Evolutionary conservation across 2,113 vertebrate species (phyloP).

Genomic region (Gambusia affinis): DNA sequence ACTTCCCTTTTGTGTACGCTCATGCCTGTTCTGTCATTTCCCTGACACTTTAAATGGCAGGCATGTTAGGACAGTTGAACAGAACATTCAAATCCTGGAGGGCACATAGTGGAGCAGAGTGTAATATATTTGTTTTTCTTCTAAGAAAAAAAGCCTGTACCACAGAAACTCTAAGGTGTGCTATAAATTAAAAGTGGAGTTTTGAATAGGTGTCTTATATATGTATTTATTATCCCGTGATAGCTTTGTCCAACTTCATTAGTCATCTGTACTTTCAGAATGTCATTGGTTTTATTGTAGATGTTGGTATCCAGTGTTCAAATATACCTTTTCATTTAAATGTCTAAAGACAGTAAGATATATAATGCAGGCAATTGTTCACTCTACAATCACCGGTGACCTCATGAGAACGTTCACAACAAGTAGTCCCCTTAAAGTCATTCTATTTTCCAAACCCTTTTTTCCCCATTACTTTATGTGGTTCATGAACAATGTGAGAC

Average conservation of each 20-base stretch:
- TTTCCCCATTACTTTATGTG: slow-evolving; percentile 6
- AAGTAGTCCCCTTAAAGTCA: background rate
- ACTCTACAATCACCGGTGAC: background rate
- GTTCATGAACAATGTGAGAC: background rate
- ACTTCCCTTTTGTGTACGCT: background rate
- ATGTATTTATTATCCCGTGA: background rate
- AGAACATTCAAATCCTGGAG: slow-evolving; percentile 13
- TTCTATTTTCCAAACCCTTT: slow-evolving; percentile 11
- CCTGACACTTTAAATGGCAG: slow-evolving; percentile 17
- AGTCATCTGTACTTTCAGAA: background rate
- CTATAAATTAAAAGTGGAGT: background rate
- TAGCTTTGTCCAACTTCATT: background rate
- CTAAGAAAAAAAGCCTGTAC: background rate
- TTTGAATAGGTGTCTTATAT: background rate
- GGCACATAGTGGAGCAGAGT: slow-evolving; percentile 4
- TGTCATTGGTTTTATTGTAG: background rate
- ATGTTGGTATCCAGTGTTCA: background rate
- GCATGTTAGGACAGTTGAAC: slow-evolving; percentile 36
- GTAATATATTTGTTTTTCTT: background rate
- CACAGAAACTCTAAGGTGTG: background rate
- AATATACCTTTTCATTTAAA: background rate
- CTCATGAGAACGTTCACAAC: background rate
- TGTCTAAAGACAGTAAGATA: background rate
- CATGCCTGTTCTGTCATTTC: background rate
- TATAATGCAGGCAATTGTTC: background rate